These are phyloP conservation scores for Drosophila mimica DNA, from an alignment of 2,888 invertebrate genomes.

Conservation along the genomic window DNA sequence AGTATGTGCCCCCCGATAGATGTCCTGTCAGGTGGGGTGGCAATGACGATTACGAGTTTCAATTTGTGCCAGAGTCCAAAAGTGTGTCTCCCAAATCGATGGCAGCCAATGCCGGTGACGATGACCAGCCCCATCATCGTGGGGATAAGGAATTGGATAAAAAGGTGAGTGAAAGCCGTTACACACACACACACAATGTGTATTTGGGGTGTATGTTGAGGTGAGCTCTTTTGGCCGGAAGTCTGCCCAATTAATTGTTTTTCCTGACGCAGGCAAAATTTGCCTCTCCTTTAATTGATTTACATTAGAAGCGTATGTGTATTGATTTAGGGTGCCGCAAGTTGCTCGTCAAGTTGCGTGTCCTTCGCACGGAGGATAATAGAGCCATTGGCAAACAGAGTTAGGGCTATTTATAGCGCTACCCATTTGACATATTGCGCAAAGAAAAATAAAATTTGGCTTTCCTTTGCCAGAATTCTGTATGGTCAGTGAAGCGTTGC, in stretches of 20 bases:
- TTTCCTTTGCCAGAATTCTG: conserved; percentile 23
- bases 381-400: conserved; percentile 32
- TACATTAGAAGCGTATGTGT: conserved; percentile 59
- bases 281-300: conserved; percentile 70
- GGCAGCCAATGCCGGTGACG: conserved; percentile 60
- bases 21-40: conserved; percentile 93
- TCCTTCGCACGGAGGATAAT: conserved; percentile 42
- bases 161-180: conserved; percentile 68
- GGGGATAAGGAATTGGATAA: conserved; percentile 53
- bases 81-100: conserved; percentile 29
- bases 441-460: conserved; percentile 52
- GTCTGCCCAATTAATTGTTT: conserved; percentile 68
- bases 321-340: conserved; percentile 70
- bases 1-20: conserved; percentile 90
- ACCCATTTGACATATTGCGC: conserved; percentile 61
- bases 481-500: conserved; percentile 49
- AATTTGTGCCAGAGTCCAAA: conserved; percentile 87
- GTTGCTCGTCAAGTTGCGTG: conserved; percentile 49
- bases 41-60: conserved; percentile 89
- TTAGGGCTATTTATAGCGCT: conserved; percentile 62
- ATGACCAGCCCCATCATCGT: conserved; percentile 48
- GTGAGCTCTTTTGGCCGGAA: conserved; percentile 39
- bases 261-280: conserved; percentile 58
- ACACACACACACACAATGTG: not conserved
- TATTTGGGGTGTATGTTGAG: conserved; percentile 54